Evolutionary conservation across 1,140 invertebrate genomes (phyloP), one percentile per base, ranked within the genome.

Genomic region (Ooceraea biroi): DNA sequence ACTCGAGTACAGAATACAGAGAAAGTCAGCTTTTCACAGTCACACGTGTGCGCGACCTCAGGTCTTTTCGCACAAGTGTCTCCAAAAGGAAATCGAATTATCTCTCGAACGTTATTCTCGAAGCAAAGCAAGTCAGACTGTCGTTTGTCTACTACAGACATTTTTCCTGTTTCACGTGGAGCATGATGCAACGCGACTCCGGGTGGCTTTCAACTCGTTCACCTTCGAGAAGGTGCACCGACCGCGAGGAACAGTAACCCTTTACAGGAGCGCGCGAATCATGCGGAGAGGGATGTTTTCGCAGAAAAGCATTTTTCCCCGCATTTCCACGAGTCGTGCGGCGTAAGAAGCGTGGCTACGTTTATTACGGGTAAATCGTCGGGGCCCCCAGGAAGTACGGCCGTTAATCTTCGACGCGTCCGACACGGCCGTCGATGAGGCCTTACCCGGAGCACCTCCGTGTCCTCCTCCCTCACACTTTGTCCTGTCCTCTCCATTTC

Each of bases 301-400:
- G 83, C 61, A 60, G 80, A 89, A 84, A 77, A 72, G 58, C 25
- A n/a, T n/a, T n/a, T 36, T 36, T 36, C 7, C 36, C 55, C 30
- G 50, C 82, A 27, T 46, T 36, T 36, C 19, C 57, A 77, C 12
- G 57, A 46, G 65, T 68, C 30, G 78, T 77, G 55, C 72, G 48
- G 63, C 30, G 74, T 60, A 74, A 86, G 82, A 78, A 89, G 73
- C 86, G 84, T 87, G 77, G 80, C 82, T 88, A 82, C 82, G 84
- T 90, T 90, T 90, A 90, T 90, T 90, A 85, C 78, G 86, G 86
- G 89, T 90, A 91, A 89, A 89, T 89, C 85, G 87, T 89, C 85
- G 85, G 55, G 73, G 63, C 68, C 71, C 85, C 88, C 84, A 36
- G 74, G 69, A 83, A 90, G 87, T 90, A 85, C 68, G 80, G 90